Evolutionary conservation across 2,888 invertebrate genomes (phyloP).

Genomic region (Torymus texanus): DNA sequence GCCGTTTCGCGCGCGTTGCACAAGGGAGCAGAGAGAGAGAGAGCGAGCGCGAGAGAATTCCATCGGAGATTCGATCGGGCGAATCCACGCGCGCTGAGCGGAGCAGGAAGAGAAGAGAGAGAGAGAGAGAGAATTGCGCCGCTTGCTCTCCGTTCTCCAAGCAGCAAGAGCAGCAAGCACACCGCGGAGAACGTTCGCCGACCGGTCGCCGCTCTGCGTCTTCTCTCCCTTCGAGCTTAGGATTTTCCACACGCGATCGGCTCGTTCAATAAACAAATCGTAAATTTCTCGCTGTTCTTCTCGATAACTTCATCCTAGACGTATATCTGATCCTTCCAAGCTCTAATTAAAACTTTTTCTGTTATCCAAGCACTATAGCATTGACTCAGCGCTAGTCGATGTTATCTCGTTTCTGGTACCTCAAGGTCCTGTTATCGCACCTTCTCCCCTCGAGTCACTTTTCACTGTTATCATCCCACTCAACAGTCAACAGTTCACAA

Average conservation of each 20-base stretch:
- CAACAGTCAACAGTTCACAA: too few species aligned
- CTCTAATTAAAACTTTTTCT: too few species aligned
- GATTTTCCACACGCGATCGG: conserved; percentile 1
- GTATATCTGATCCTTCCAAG: background rate
- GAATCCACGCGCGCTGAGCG: conserved; percentile 22
- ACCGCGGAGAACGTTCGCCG: conserved; percentile 36
- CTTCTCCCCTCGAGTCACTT: too few species aligned
- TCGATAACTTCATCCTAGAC: background rate
- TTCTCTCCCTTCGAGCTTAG: conserved; percentile 2
- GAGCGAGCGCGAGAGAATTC: conserved; percentile 36
- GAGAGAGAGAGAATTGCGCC: conserved; percentile 30
- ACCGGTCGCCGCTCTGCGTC: conserved; percentile 2
- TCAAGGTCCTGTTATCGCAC: too few species aligned
- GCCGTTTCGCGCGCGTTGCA: conserved; percentile 29
- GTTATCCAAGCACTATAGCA: too few species aligned
- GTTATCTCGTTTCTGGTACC: too few species aligned
- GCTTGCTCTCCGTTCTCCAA: conserved; percentile 40
- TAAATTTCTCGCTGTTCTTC: background rate
- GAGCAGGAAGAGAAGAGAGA: conserved; percentile 35
- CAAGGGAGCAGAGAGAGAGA: conserved; percentile 21
- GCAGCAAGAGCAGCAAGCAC: background rate
- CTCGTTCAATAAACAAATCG: conserved; percentile 18
- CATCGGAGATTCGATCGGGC: conserved; percentile 51
- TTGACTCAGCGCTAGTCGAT: too few species aligned
- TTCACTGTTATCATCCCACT: too few species aligned